A percentile compares a stretch with the other conserved stretches of the same genome.
phyloP scores from a whole-genome alignment of 2,888 invertebrate species.

The Tanytarsus gracilentus region DNA sequence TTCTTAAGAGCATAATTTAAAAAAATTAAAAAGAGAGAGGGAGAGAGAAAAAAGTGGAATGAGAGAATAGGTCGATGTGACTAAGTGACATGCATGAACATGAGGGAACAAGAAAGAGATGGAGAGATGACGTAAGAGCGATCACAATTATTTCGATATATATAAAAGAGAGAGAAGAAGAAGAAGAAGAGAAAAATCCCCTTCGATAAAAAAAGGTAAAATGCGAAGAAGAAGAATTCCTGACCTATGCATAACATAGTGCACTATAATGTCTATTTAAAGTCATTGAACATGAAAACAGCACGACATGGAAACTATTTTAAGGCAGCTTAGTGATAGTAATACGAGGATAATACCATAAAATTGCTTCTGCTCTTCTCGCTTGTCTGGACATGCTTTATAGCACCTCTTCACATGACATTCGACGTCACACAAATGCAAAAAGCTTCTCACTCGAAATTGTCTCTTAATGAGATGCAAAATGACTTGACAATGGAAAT shows the following conservation, averaged over 20 bases:
- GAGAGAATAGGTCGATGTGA: not conserved
- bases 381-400: not conserved
- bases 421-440: not conserved
- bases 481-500: no score
- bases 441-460: not conserved
- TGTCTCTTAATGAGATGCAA: not conserved
- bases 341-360: conserved; percentile 18
- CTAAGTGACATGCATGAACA: not conserved
- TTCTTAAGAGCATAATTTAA: not conserved
- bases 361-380: not conserved
- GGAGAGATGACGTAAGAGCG: no score
- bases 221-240: not conserved
- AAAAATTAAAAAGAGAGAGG: not conserved
- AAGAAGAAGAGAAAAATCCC: not conserved
- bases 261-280: conserved; percentile 4
- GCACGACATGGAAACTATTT: conserved; percentile 19
- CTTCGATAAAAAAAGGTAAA: no score
- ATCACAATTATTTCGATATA: not conserved
- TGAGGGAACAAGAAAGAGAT: not conserved
- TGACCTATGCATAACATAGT: not conserved
- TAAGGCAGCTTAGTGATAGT: conserved; percentile 11
- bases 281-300: conserved; percentile 15
- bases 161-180: not conserved
- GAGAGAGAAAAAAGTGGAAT: not conserved
- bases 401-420: not conserved